These are phyloP conservation scores for Microctenopoma lineatum DNA, from an alignment of 2,797 vertebrate genomes.

Conservation along the genomic window DNA sequence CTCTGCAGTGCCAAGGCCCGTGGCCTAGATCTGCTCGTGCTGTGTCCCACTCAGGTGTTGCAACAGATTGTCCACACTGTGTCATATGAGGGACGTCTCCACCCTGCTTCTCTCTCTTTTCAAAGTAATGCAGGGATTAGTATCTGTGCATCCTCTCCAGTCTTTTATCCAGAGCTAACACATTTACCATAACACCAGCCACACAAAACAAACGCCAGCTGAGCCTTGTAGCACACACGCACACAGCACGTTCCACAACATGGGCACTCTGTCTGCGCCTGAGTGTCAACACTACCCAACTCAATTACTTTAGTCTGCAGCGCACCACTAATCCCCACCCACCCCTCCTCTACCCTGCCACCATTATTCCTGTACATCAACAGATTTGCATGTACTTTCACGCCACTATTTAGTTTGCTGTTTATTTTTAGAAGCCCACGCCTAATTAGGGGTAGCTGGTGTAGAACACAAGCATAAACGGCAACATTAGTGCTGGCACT, in stretches of 20 bases:
- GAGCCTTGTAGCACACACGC: constrained; percentile 60
- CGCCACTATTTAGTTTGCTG: constrained; percentile 80
- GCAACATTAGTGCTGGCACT: constrained; percentile 81
- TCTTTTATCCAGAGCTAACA: constrained; percentile 70
- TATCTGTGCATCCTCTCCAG: constrained; percentile 58
- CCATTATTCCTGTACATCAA: constrained; percentile 84
- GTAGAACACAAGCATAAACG: constrained; percentile 84
- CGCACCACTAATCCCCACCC: constrained; percentile 75
- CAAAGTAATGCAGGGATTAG: constrained; percentile 65
- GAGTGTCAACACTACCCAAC: constrained; percentile 80
- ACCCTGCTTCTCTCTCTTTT: constrained; percentile 45
- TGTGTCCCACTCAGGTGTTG: constrained; percentile 62
- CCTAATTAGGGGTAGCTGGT: constrained; percentile 86
- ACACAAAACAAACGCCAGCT: constrained; percentile 61
- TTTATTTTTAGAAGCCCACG: constrained; percentile 83
- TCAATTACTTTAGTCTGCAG: constrained; percentile 81
- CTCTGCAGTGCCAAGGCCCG: constrained; percentile 39
- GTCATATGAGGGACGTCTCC: constrained; percentile 64
- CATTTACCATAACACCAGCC: constrained; percentile 66
- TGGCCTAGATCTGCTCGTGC: constrained; percentile 35
- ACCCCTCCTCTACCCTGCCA: constrained; percentile 52
- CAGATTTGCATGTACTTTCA: constrained; percentile 85
- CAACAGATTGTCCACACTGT: constrained; percentile 71
- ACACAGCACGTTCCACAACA: constrained; percentile 76
- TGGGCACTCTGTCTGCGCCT: constrained; percentile 69